phyloP scores from a whole-genome alignment of 2,888 invertebrate genomes.

The Caenorhabditis virilis region DNA sequence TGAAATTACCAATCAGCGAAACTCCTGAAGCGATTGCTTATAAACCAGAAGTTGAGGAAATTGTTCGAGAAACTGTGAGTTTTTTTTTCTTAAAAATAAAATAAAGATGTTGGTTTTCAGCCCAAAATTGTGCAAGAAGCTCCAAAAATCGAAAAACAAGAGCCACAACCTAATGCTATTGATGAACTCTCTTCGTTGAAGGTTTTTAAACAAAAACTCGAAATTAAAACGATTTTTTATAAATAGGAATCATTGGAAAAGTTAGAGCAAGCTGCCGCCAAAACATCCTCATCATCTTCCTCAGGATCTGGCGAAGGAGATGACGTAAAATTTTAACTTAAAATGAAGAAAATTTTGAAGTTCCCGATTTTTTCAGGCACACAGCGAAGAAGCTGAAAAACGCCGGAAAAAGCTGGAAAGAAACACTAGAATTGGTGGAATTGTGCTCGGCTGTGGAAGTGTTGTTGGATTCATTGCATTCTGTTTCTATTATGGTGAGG shows the following conservation, averaged over 20 bases:
- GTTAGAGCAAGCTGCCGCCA: constrained; percentile 22
- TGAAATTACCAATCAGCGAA: constrained; percentile 19
- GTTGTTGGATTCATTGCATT: constrained; percentile 52
- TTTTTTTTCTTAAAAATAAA: not conserved
- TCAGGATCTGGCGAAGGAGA: constrained; percentile 8
- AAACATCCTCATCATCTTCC: not conserved
- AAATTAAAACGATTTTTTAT: too few relatives aligned
- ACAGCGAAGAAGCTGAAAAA: constrained; percentile 50
- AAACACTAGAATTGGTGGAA: constrained; percentile 53
- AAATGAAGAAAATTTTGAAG: too few relatives aligned
- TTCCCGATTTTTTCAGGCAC: too few relatives aligned
- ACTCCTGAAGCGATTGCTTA: constrained; percentile 20
- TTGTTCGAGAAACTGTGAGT: constrained; percentile 5
- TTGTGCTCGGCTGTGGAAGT: constrained; percentile 43
- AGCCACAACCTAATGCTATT: constrained; percentile 13
- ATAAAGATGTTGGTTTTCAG: not conserved
- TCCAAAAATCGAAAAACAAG: too few relatives aligned
- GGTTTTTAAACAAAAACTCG: too few relatives aligned
- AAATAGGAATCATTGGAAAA: constrained; percentile 34
- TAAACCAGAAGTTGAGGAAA: constrained; percentile 20
- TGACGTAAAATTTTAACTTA: too few relatives aligned
- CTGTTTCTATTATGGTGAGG: constrained; percentile 61
- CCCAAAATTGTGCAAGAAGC: constrained; percentile 1
- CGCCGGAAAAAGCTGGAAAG: constrained; percentile 51
- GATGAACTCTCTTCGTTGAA: constrained; percentile 29